Evolutionary conservation across 2,888 invertebrate species (phyloP).

Genomic region (Campoplex nolae): DNA sequence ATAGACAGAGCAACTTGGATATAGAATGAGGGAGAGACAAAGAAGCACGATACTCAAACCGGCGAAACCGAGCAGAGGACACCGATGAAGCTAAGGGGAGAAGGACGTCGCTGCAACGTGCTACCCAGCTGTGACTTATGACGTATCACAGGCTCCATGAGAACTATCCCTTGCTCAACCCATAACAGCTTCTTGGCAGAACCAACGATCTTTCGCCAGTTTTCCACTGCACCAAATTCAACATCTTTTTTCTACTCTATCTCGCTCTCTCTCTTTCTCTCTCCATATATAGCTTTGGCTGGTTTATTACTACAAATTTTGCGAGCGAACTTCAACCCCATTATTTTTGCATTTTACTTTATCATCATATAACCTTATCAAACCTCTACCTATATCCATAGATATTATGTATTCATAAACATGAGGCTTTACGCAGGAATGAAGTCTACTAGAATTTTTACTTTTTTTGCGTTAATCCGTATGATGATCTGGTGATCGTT

Average conservation of each 20-base stretch:
- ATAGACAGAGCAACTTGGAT: slow-evolving; percentile 17
- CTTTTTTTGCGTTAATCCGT: not conserved
- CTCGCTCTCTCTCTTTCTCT: no score
- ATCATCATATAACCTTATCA: not conserved
- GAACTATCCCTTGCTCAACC: slow-evolving; percentile 68
- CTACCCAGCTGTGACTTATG: slow-evolving; percentile 83
- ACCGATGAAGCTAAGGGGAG: slow-evolving; percentile 66
- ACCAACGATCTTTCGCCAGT: slow-evolving; percentile 8
- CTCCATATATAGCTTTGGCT: not conserved
- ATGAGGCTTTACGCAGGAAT: not conserved
- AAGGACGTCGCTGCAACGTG: slow-evolving; percentile 81
- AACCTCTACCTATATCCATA: not conserved
- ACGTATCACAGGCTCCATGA: slow-evolving; percentile 78
- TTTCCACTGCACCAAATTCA: slow-evolving; percentile 33
- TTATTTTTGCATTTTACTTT: slow-evolving; percentile 22
- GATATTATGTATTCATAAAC: not conserved
- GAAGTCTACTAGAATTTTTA: not conserved
- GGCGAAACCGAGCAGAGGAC: slow-evolving; percentile 43
- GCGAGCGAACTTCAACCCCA: not conserved
- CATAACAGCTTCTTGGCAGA: slow-evolving; percentile 35
- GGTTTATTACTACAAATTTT: slow-evolving; percentile 11
- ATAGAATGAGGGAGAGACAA: not conserved
- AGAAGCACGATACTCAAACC: not conserved
- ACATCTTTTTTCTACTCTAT: slow-evolving; percentile 7
- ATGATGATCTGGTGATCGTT: not conserved